Conservation (phyloP, 2,888 invertebrate genomes). For the Strigamia maritima region DNA sequence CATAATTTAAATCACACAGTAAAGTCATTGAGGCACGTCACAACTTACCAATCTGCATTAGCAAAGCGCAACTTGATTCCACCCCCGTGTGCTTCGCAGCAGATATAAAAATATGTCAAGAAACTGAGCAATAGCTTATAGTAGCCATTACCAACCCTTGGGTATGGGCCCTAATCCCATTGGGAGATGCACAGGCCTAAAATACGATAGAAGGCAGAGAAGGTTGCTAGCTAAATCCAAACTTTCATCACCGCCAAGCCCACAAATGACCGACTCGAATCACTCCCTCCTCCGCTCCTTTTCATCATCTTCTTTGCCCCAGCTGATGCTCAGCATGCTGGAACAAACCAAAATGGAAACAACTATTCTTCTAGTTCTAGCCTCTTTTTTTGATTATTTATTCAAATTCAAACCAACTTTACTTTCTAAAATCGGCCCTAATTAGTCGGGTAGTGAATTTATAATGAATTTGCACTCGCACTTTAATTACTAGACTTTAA, state of each 20-base stretch:
- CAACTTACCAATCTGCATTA: neutral
- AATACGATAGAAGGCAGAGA: neutral
- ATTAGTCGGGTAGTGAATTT: neutral
- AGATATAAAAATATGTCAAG: constrained; percentile 16
- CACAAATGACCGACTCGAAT: constrained; percentile 1
- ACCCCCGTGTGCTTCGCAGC: neutral
- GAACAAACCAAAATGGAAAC: neutral
- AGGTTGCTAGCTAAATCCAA: neutral
- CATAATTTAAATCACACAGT: neutral
- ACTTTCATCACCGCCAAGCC: constrained; percentile 23
- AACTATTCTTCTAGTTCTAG: neutral
- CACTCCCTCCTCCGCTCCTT: neutral
- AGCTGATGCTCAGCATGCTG: neutral
- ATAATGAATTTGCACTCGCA: neutral
- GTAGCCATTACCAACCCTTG: neutral
- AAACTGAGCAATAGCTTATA: neutral
- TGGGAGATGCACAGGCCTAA: constrained; percentile 2
- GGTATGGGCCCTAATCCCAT: neutral
- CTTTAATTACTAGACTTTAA: neutral
- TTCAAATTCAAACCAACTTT: neutral
- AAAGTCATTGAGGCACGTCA: neutral
- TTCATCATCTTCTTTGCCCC: neutral
- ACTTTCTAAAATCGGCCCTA: neutral
- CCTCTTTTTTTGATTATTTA: neutral
- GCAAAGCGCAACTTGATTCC: neutral